Evolutionary conservation across 2,888 invertebrate genomes (phyloP).

Genomic region (Apamea crenata): DNA sequence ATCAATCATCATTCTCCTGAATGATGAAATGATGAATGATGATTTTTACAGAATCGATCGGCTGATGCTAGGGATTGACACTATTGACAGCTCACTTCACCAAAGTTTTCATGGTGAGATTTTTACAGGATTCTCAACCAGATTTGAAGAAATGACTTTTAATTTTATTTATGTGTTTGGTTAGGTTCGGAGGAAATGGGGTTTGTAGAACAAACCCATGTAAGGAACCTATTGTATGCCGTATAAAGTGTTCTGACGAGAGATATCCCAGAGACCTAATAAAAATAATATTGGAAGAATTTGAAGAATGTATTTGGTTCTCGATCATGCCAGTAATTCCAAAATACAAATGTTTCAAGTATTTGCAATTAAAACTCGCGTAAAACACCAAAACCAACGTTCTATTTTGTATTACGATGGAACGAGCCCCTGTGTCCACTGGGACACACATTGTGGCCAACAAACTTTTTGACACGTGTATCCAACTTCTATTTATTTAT

Average conservation of each 20-base stretch:
- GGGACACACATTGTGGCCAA: constrained; percentile 14
- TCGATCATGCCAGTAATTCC: background rate
- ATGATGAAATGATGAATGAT: too few species aligned
- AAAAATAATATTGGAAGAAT: background rate
- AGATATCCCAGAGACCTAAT: background rate
- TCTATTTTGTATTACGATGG: constrained; percentile 16
- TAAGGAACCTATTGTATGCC: background rate
- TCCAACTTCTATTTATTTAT: constrained; percentile 32
- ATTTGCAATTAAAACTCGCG: constrained; percentile 17
- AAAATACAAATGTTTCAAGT: background rate
- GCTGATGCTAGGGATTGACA: too few species aligned
- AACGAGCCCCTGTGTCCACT: constrained; percentile 1
- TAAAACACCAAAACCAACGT: background rate
- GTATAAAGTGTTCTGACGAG: background rate
- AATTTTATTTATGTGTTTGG: background rate
- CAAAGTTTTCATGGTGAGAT: too few species aligned
- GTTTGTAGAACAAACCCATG: too few species aligned
- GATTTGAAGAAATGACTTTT: background rate
- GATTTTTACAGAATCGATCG: too few species aligned
- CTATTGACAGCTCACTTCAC: too few species aligned
- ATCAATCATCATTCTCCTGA: too few species aligned
- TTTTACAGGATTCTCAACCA: background rate
- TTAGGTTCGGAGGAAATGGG: background rate
- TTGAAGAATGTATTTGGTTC: background rate
- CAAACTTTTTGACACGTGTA: constrained; percentile 40